phyloP scores from a whole-genome alignment of 2,113 vertebrate species.

The Oxyura jamaicensis region DNA sequence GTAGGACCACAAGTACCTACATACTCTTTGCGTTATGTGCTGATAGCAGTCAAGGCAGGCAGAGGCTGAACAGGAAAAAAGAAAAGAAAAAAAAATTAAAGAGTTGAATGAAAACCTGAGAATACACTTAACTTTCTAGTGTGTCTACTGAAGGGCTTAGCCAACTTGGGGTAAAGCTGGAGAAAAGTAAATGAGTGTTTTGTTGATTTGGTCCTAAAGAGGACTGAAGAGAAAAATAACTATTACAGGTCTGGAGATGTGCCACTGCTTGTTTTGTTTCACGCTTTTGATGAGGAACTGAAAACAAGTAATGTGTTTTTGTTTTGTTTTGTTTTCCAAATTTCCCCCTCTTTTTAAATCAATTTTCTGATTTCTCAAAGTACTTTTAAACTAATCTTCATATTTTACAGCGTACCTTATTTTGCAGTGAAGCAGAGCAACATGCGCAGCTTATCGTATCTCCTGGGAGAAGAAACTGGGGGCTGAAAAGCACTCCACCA shows the following conservation, averaged over 20 bases:
- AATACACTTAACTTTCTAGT: not conserved
- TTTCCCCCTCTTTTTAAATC: not conserved
- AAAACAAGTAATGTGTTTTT: not conserved
- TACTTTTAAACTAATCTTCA: not conserved
- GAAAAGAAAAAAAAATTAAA: not conserved
- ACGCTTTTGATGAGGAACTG: not conserved
- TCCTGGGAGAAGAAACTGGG: not conserved
- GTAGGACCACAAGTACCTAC: not conserved
- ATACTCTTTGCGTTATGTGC: rapidly evolving
- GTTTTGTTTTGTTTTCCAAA: rapidly evolving
- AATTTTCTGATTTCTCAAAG: not conserved
- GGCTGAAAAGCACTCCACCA: not conserved
- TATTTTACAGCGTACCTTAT: not conserved
- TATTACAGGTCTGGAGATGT: not conserved
- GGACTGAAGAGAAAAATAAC: not conserved
- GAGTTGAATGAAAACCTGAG: not conserved
- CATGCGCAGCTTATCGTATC: rapidly evolving
- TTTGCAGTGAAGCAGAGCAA: not conserved
- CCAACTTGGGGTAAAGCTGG: not conserved
- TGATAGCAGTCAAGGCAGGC: not conserved
- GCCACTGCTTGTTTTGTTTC: not conserved
- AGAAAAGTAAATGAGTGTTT: not conserved
- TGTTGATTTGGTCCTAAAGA: not conserved
- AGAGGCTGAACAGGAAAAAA: not conserved
- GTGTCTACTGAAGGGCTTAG: not conserved